Evolutionary conservation across 2,888 invertebrate genomes (phyloP).

Genomic region (Saturnia pavonia): DNA sequence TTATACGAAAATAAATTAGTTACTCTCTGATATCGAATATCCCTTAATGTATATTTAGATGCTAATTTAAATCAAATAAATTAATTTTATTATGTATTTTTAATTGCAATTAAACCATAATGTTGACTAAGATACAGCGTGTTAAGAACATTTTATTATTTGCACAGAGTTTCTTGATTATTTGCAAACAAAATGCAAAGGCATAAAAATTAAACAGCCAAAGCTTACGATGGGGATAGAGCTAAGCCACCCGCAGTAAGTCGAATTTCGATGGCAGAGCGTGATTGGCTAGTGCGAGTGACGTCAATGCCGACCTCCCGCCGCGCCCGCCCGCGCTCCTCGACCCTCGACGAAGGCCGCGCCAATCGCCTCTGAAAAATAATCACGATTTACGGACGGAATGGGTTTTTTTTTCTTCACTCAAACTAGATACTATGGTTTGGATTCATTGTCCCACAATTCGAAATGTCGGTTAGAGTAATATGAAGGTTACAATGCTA

Average conservation of each 20-base stretch:
- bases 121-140: not conserved
- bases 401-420: constrained; percentile 42
- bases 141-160: constrained; percentile 34
- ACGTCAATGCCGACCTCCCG: constrained; percentile 79
- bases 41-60: constrained; percentile 29
- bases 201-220: constrained; percentile 42
- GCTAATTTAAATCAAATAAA: not conserved
- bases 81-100: not conserved
- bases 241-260: constrained; percentile 61
- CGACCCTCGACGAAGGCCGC: constrained; percentile 65
- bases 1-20: constrained; percentile 14
- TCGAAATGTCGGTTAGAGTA: not conserved
- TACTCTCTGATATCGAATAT: constrained; percentile 26
- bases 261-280: constrained; percentile 57
- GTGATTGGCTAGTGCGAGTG: constrained; percentile 70
- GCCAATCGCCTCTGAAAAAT: constrained; percentile 70
- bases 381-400: constrained; percentile 68
- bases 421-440: constrained; percentile 38
- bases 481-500: not conserved
- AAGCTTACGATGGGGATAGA: constrained; percentile 55
- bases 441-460: constrained; percentile 40
- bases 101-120: not conserved
- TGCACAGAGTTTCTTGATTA: too few relatives aligned
- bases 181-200: constrained; percentile 45
- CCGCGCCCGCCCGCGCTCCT: constrained; percentile 46